Evolutionary conservation across 2,797 vertebrate genomes (phyloP), one percentile per base, ranked within the genome.

Genomic region (Eulemur mongoz): DNA sequence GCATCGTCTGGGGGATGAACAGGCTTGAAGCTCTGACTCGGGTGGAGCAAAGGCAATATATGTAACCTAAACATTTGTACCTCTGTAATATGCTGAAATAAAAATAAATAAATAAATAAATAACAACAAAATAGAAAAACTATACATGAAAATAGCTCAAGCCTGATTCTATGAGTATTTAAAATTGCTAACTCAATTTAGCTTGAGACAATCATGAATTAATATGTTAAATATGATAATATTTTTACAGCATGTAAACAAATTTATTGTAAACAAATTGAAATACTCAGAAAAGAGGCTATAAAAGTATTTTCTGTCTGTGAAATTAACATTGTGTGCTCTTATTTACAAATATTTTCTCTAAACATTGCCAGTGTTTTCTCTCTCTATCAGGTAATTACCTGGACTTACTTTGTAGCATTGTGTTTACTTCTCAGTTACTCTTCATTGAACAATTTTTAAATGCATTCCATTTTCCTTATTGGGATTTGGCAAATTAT

Each of bases 401-500:
- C 52, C 48, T 81, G 69, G 50, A 94, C 40, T 87, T 2, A 20
- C 30, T 97, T 73, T 67, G 52, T n/a, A 93, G 13, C 7, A 25
- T n/a, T 69, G 57, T 65, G n/a, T 91, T 95, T 81, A 25, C 11
- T 80, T 83, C 38, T 87, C 52, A 70, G 93, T 91, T 95, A 72
- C 82, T 96, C 43, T 95, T 69, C 83, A 92, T 65, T 91, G 69
- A 97, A 84, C 50, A 78, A 7, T 94, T 96, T 95, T 93, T 12
- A 89, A 95, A 96, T 86, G 38, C 40, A 84, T 95, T 82, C n/a
- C 7, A 69, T 88, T 95, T 87, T 91, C 67, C 63, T 97, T 94
- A 92, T 78, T 92, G 48, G 43, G 38, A 94, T 92, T 92, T 93
- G 43, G 61, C 67, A 96, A 96, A 95, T 97, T 96, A 96, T 94